A percentile compares a stretch with the other conserved stretches of the same genome.
Conservation (phyloP, 1,140 invertebrate species). For the Drosophila truncata region DNA sequence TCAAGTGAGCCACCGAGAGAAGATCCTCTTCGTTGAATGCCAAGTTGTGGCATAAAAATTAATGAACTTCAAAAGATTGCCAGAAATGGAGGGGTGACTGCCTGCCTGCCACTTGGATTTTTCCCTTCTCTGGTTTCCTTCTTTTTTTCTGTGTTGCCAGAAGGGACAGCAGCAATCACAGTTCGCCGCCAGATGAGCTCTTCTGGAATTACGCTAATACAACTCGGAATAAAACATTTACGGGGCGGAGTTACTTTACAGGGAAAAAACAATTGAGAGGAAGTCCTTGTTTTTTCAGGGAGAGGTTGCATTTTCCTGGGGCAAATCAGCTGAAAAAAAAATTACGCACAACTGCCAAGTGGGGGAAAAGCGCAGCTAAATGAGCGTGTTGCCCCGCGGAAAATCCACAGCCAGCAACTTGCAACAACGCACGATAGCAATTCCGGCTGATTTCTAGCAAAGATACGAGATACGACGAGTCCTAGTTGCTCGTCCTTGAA, state of each 20-base stretch:
- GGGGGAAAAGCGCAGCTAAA: constrained; percentile 50
- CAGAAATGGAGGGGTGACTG: background rate
- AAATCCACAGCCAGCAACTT: constrained; percentile 14
- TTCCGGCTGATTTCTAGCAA: constrained; percentile 63
- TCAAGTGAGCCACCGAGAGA: constrained; percentile 37
- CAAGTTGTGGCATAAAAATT: constrained; percentile 75
- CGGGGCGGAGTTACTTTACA: background rate
- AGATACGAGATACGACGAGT: constrained; percentile 48
- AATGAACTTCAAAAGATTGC: constrained; percentile 69
- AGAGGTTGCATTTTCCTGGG: constrained; percentile 1
- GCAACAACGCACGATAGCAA: constrained; percentile 32
- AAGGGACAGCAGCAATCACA: constrained; percentile 55
- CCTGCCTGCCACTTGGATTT: background rate
- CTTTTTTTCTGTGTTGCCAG: background rate
- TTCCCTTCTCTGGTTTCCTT: background rate
- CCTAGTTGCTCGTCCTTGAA: constrained; percentile 32
- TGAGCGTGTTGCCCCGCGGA: constrained; percentile 61
- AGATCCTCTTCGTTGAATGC: constrained; percentile 31
- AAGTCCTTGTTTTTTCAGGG: constrained; percentile 12
- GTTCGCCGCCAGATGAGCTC: constrained; percentile 67
- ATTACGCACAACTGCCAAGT: constrained; percentile 57
- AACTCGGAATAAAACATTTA: constrained; percentile 66
- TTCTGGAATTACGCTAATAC: constrained; percentile 69
- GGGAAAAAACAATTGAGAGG: constrained; percentile 63
- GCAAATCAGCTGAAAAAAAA: constrained; percentile 71